Evolutionary conservation across 2,113 vertebrate species (phyloP).

Genomic region (Limanda limanda): DNA sequence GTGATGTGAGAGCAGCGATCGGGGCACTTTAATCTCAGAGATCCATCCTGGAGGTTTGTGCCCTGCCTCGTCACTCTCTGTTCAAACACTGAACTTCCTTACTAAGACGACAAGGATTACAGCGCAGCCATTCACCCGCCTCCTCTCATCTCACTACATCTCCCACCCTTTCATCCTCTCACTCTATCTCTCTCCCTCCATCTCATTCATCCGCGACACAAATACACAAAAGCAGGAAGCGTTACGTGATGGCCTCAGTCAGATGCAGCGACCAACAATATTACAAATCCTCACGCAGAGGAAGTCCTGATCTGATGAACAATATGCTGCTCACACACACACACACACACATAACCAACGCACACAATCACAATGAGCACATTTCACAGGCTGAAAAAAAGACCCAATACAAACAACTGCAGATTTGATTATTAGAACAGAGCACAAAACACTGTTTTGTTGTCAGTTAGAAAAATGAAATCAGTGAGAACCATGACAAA

Average conservation of each 20-base stretch:
- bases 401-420: constrained; percentile 52
- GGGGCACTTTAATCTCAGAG: constrained; percentile 77
- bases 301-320: constrained; percentile 23
- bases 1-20: constrained; percentile 72
- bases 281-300: constrained; percentile 15
- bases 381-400: constrained; percentile 29
- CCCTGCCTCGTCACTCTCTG: constrained; percentile 32
- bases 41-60: constrained; percentile 48
- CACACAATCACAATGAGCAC: constrained; percentile 26
- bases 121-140: constrained; percentile 29
- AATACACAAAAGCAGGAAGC: constrained; percentile 7
- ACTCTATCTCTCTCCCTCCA: constrained; percentile 33
- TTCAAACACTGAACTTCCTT: constrained; percentile 76
- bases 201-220: constrained; percentile 32
- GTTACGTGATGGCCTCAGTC: constrained; percentile 25
- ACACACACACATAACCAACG: constrained; percentile 21
- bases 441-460: constrained; percentile 52
- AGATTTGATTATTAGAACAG: constrained; percentile 49
- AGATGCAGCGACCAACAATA: constrained; percentile 14
- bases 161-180: constrained; percentile 41
- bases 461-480: constrained; percentile 70
- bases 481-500: constrained; percentile 60
- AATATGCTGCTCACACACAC: constrained; percentile 20
- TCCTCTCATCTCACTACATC: constrained; percentile 47
- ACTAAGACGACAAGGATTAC: constrained; percentile 69